Base-by-base conservation (phyloP, 1,140 invertebrate species). In the Tribolium madens region DNA sequence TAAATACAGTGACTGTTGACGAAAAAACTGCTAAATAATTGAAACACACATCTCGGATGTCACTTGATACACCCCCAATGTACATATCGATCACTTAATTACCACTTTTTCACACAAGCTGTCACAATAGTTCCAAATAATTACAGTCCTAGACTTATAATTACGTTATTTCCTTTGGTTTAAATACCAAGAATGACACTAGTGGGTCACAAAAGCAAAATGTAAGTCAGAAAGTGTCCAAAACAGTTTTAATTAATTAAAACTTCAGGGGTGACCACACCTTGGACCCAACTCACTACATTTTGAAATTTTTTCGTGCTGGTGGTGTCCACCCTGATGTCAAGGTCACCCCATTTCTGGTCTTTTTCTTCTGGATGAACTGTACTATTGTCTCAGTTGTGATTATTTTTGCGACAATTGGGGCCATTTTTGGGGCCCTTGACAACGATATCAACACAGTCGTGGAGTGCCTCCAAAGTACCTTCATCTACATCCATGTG, bases 331-430 rank as follows among this genome's bases (percentile, higher is more conserved):
- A 64, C 26, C 57, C 57, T 3, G 57, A 64, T 12, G 26, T 64
- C 5, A 33, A 64, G 36, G 57, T 64, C 7, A 64, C 57, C 3
- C 57, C 57, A 1, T 64, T 64, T 14, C 13, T 64, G 57, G 57
- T 64, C n/a, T 64, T 64, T 33, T 64, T 64, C 26, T 64, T 64
- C 57, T 33, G 14, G 14, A 33, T 64, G 57, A 64, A 64, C 57
- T 64, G 57, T 26, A 64, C 2, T 5, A 64, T 64, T 10, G 57
- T 64, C 2, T 64, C 57, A 5, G 57, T 26, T 10, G 57, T 64
- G 12, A 64, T 64, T 5, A 4, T 64, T 7, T 33, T 64, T 6
- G 57, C 57, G 3, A 18, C n/a, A 14, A 14, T 64, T 18, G 57
- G 57, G 1, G 57, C 26, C 1, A 26, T 64, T 12, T 21, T 64